A percentile compares a stretch with the other conserved stretches of the same genome.
Evolutionary conservation across 2,113 vertebrate genomes (phyloP).

Genomic region (Myxocyprinus asiaticus): DNA sequence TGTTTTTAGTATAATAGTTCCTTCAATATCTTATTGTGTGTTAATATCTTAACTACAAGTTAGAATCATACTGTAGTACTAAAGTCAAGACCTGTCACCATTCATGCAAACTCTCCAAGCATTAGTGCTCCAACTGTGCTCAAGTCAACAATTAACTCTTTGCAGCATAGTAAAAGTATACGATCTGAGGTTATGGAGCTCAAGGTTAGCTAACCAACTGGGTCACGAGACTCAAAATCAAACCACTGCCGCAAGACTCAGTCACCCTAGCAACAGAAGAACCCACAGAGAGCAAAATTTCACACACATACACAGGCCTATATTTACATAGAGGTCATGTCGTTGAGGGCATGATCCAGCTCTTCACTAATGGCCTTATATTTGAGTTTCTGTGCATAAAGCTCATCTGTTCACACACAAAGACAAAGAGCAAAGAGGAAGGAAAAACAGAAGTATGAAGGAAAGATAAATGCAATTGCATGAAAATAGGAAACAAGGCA

Average conservation of each 20-base stretch:
- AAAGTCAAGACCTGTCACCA: neutral
- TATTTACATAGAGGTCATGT: conserved; percentile 99
- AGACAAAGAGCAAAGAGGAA: conserved; percentile 39
- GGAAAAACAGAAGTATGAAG: neutral
- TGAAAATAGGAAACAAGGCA: neutral
- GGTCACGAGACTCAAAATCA: conserved; percentile 16
- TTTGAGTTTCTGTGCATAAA: conserved; percentile 98
- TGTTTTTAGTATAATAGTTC: too few relatives aligned
- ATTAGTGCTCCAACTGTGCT: too few relatives aligned
- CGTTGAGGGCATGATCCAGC: conserved; percentile 97
- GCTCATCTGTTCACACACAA: conserved; percentile 79
- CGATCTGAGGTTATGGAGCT: conserved; percentile 7
- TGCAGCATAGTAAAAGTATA: conserved; percentile 4
- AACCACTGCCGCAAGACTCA: conserved; percentile 2
- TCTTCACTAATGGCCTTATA: conserved; percentile 99
- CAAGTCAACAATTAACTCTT: conserved; percentile 11
- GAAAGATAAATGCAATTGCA: neutral
- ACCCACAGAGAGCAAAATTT: conserved; percentile 47
- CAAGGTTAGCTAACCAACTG: conserved; percentile 14
- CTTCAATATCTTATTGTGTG: too few relatives aligned
- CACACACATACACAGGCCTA: conserved; percentile 55
- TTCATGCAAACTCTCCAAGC: too few relatives aligned
- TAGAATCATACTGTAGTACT: neutral
- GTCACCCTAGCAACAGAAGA: conserved; percentile 25
- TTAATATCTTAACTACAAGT: too few relatives aligned